Conservation (phyloP, 64 coral and sea anemone genomes). For the Trachythela sp. region DNA sequence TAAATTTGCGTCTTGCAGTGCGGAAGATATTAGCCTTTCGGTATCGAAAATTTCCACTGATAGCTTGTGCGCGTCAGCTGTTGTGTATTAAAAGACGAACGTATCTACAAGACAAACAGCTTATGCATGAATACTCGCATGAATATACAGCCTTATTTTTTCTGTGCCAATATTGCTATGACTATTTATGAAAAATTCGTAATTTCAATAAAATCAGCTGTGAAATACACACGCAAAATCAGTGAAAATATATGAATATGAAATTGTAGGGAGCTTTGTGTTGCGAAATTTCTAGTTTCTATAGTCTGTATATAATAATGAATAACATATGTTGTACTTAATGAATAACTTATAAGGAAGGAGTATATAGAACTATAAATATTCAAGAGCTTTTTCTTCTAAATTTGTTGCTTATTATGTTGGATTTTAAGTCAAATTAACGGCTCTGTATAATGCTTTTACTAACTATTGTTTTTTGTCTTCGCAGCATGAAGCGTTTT, state of each 20-base stretch:
- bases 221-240: not conserved
- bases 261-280: not conserved
- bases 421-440: slow-evolving; percentile 13
- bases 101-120: not conserved
- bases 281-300: not conserved
- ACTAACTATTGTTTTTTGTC: not conserved
- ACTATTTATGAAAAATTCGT: not conserved
- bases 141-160: not conserved
- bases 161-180: not conserved
- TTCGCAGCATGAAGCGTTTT: not conserved
- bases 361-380: not conserved
- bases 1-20: not conserved
- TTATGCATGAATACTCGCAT: not conserved
- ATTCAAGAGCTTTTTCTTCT: not conserved
- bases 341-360: slow-evolving; percentile 8
- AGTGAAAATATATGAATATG: slow-evolving; percentile 3
- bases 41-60: not conserved
- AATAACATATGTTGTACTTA: not conserved
- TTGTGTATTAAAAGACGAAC: not conserved
- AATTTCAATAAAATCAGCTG: not conserved
- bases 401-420: not conserved
- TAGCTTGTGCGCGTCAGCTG: slow-evolving; percentile 9
- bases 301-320: not conserved
- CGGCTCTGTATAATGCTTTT: slow-evolving; percentile 6
- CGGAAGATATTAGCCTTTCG: not conserved